phyloP scores from a whole-genome alignment of 2,797 vertebrate genomes.

The Brotula barbata region DNA sequence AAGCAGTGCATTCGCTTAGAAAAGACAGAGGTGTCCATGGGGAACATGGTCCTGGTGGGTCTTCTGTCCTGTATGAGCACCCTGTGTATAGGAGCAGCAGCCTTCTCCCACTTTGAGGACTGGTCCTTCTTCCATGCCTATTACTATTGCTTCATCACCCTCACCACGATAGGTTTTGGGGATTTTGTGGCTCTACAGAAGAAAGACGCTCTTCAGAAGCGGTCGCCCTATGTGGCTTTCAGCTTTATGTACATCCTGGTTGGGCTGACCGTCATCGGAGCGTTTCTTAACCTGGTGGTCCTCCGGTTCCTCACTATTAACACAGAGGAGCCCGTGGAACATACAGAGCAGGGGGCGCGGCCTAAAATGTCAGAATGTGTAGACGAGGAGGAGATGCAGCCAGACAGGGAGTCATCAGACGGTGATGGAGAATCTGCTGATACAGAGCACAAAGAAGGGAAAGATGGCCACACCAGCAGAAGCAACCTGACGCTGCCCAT shows the following conservation, averaged over 20 bases:
- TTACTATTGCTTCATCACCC: constrained; percentile 91
- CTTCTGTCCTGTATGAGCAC: constrained; percentile 86
- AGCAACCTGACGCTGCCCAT: constrained; percentile 76
- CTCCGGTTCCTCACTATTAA: constrained; percentile 87
- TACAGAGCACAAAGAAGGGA: constrained; percentile 19
- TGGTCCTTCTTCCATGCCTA: constrained; percentile 91
- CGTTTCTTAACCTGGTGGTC: constrained; percentile 90
- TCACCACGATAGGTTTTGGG: constrained; percentile 92
- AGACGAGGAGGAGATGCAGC: constrained; percentile 53
- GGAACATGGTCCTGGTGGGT: constrained; percentile 89
- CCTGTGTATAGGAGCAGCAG: constrained; percentile 82
- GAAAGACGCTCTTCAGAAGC: constrained; percentile 83
- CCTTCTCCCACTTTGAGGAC: constrained; percentile 89
- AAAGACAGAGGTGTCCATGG: constrained; percentile 83
- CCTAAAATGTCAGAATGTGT: constrained; percentile 40
- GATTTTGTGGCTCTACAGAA: constrained; percentile 91
- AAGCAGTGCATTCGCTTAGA: constrained; percentile 84
- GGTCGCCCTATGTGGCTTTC: constrained; percentile 84
- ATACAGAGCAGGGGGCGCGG: constrained; percentile 16
- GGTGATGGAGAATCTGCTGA: constrained; percentile 20
- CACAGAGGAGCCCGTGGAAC: constrained; percentile 68
- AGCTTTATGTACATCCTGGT: constrained; percentile 91
- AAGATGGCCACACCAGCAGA: constrained; percentile 57
- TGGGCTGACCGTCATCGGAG: constrained; percentile 86
- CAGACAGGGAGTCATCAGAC: constrained; percentile 15